Percentiles rank a stretch among this genome's conserved stretches.
phyloP scores from a whole-genome alignment of 2,888 invertebrate species.

The Thecophora atra region DNA sequence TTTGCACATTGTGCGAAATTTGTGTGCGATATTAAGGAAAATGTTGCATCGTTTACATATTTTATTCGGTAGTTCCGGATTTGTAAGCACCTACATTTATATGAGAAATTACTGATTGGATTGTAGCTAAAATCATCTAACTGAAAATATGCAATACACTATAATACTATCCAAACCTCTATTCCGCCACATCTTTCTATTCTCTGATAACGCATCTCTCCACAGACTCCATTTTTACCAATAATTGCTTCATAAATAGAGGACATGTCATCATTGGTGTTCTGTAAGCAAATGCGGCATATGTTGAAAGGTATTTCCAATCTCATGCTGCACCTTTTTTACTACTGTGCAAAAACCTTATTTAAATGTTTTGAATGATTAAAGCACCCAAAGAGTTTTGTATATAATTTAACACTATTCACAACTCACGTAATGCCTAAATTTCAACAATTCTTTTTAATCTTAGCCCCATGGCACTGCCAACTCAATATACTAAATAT shows the following conservation, averaged over 20 bases:
- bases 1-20: constrained; percentile 62
- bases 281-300: constrained; percentile 59
- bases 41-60: constrained; percentile 52
- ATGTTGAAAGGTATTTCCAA: constrained; percentile 48
- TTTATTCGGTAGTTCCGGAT: constrained; percentile 56
- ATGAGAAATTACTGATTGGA: neutral
- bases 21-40: constrained; percentile 59
- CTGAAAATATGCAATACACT: too few relatives aligned
- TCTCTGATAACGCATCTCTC: constrained; percentile 51
- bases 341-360: too few relatives aligned
- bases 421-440: too few relatives aligned
- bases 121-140: neutral
- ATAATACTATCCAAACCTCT: too few relatives aligned
- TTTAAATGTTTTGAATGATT: too few relatives aligned
- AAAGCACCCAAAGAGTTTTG: too few relatives aligned
- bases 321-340: constrained; percentile 39
- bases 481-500: too few relatives aligned
- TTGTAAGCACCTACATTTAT: constrained; percentile 53
- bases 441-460: too few relatives aligned
- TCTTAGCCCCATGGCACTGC: too few relatives aligned
- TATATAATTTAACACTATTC: too few relatives aligned
- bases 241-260: constrained; percentile 55
- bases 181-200: constrained; percentile 60
- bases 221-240: constrained; percentile 35
- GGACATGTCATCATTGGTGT: constrained; percentile 51